Conservation (phyloP, 2,888 invertebrate species). For the Ennomos quercinarius region DNA sequence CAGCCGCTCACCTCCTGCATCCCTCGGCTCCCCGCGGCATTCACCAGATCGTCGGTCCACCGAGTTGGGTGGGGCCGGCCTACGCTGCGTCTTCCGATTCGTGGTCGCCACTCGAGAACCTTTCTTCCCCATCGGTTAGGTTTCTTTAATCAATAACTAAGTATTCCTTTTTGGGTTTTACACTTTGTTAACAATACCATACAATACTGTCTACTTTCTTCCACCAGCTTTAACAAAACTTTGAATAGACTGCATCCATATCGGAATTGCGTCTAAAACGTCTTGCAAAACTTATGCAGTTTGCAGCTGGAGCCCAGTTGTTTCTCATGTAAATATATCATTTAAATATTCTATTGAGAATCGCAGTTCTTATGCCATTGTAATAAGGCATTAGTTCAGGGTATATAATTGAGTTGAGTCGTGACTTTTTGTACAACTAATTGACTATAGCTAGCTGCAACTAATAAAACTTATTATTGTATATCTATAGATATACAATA, state of each 20-base stretch:
- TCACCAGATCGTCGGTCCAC: too few relatives aligned
- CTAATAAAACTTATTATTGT: too few relatives aligned
- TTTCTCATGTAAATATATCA: constrained; percentile 37
- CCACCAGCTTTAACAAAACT: not conserved
- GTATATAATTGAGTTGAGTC: constrained; percentile 16
- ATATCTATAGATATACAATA: not conserved
- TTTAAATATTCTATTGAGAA: constrained; percentile 35
- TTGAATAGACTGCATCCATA: constrained; percentile 10
- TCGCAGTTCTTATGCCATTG: constrained; percentile 27
- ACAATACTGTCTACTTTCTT: not conserved
- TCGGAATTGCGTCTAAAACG: not conserved
- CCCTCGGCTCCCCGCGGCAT: too few relatives aligned
- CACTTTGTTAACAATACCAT: constrained; percentile 1
- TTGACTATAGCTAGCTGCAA: constrained; percentile 23
- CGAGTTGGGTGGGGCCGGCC: too few relatives aligned
- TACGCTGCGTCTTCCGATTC: too few relatives aligned
- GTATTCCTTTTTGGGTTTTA: not conserved
- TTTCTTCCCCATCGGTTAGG: too few relatives aligned
- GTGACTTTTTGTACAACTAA: constrained; percentile 37
- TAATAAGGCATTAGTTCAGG: constrained; percentile 21
- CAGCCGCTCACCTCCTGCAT: too few relatives aligned
- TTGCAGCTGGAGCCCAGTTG: constrained; percentile 30
- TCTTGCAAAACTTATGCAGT: constrained; percentile 32
- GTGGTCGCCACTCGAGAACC: too few relatives aligned
- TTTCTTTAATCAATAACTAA: too few relatives aligned